Evolutionary conservation across 2,797 vertebrate genomes (phyloP).

Genomic region (Enteromius fasciolatus): DNA sequence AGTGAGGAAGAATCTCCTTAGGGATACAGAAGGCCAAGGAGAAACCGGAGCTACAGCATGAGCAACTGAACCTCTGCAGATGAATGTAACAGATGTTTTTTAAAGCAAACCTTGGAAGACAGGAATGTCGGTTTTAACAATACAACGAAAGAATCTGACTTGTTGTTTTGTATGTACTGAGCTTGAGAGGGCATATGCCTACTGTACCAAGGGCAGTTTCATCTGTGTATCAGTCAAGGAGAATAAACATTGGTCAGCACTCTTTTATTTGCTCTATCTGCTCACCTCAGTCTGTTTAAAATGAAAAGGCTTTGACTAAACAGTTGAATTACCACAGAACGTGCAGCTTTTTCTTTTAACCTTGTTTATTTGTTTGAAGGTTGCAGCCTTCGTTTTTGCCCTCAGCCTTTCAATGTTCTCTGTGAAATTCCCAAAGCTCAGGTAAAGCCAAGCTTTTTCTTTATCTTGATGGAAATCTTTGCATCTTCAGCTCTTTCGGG

Average conservation of each 20-base stretch:
- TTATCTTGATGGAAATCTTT: slow-evolving; percentile 20
- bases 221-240: slow-evolving; percentile 3
- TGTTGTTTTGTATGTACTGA: background rate
- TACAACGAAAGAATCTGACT: slow-evolving; percentile 3
- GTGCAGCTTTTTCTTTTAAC: slow-evolving; percentile 4
- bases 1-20: slow-evolving; percentile 44
- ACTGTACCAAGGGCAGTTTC: slow-evolving; percentile 3
- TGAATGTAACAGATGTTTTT: slow-evolving; percentile 24
- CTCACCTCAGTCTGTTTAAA: slow-evolving; percentile 30
- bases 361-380: slow-evolving; percentile 41
- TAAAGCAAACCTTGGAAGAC: background rate
- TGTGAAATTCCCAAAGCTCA: slow-evolving; percentile 1
- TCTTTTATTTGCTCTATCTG: slow-evolving; percentile 13
- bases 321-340: slow-evolving; percentile 16
- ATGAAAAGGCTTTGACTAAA: slow-evolving; percentile 18
- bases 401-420: slow-evolving; percentile 18
- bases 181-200: slow-evolving; percentile 3
- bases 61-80: slow-evolving; percentile 28
- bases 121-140: slow-evolving; percentile 8
- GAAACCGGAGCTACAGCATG: slow-evolving; percentile 14
- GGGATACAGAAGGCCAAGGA: slow-evolving; percentile 53
- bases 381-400: slow-evolving; percentile 28
- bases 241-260: slow-evolving; percentile 32
- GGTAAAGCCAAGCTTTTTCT: background rate
- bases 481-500: slow-evolving; percentile 15